Percentiles rank a stretch among this genome's conserved stretches.
Conservation (phyloP, 2,888 invertebrate species). For the Scaptomyza tumidula region DNA sequence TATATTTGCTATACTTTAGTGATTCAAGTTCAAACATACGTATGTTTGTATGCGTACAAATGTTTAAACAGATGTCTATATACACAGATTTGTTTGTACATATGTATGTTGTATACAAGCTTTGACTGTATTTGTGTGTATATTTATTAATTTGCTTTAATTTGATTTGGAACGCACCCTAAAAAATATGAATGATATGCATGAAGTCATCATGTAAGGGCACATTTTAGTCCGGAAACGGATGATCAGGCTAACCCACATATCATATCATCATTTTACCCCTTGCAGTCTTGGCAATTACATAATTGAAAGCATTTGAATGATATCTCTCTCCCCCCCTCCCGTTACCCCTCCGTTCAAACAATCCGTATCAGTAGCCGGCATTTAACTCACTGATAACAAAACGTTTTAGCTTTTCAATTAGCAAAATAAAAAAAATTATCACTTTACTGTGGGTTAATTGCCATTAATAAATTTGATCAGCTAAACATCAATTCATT, state of each 20-base stretch:
- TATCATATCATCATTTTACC: constrained; percentile 2
- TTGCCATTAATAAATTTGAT: background rate
- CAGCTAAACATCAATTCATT: background rate
- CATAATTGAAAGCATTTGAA: constrained; percentile 60
- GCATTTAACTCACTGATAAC: constrained; percentile 36
- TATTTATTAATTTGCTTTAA: constrained; percentile 17
- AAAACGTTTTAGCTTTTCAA: constrained; percentile 27
- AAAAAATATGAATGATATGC: constrained; percentile 7
- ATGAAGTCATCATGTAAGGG: constrained; percentile 32
- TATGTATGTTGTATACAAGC: background rate
- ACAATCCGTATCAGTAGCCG: constrained; percentile 21
- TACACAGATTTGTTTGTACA: background rate
- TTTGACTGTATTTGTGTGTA: background rate
- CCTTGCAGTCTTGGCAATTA: constrained; percentile 42
- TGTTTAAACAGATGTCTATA: background rate
- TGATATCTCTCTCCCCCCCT: constrained; percentile 34
- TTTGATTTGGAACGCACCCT: constrained; percentile 2
- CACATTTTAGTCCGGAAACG: constrained; percentile 52
- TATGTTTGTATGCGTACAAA: background rate
- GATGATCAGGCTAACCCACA: constrained; percentile 38
- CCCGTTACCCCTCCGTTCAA: background rate
- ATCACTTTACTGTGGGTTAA: constrained; percentile 26
- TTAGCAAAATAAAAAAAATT: constrained; percentile 4
- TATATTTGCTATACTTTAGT: constrained; percentile 11
- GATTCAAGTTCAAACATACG: constrained; percentile 24